These are phyloP conservation scores for Drosophila chauvacae DNA, from an alignment of 1,140 invertebrate genomes.

Conservation along the genomic window DNA sequence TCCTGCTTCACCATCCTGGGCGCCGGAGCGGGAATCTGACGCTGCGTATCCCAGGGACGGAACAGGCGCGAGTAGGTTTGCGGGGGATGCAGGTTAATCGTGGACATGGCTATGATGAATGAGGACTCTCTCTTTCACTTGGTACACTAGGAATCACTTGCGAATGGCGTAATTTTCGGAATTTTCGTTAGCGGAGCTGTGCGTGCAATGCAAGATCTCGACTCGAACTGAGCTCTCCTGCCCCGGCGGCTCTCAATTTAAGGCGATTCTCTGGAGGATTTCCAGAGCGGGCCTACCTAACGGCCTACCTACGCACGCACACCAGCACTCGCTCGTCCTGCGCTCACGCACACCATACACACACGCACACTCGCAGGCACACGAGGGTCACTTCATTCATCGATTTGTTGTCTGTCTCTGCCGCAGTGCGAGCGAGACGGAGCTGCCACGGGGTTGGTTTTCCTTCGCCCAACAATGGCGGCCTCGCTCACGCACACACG, in stretches of 20 bases:
- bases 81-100: slow-evolving; percentile 77
- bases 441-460: slow-evolving; percentile 63
- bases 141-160: slow-evolving; percentile 40
- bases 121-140: slow-evolving; percentile 20
- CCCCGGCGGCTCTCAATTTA: slow-evolving; percentile 64
- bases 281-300: slow-evolving; percentile 62
- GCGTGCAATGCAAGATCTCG: slow-evolving; percentile 76
- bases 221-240: slow-evolving; percentile 80
- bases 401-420: slow-evolving; percentile 76
- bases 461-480: slow-evolving; percentile 67
- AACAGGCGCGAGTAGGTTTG: slow-evolving; percentile 84
- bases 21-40: slow-evolving; percentile 49
- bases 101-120: slow-evolving; percentile 57
- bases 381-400: slow-evolving; percentile 72
- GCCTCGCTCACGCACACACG: slow-evolving; percentile 28
- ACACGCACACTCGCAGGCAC: slow-evolving; percentile 20
- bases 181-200: slow-evolving; percentile 27
- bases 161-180: background rate
- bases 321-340: slow-evolving; percentile 21
- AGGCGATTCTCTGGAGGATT: slow-evolving; percentile 65
- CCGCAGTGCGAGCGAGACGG: slow-evolving; percentile 63
- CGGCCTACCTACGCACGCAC: slow-evolving; percentile 56
- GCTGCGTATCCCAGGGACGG: slow-evolving; percentile 82
- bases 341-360: slow-evolving; percentile 34
- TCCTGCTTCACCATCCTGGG: slow-evolving; percentile 65